A percentile compares a stretch with the other conserved stretches of the same genome.
phyloP scores from a whole-genome alignment of 2,797 vertebrate species.

The Nyctibius grandis region DNA sequence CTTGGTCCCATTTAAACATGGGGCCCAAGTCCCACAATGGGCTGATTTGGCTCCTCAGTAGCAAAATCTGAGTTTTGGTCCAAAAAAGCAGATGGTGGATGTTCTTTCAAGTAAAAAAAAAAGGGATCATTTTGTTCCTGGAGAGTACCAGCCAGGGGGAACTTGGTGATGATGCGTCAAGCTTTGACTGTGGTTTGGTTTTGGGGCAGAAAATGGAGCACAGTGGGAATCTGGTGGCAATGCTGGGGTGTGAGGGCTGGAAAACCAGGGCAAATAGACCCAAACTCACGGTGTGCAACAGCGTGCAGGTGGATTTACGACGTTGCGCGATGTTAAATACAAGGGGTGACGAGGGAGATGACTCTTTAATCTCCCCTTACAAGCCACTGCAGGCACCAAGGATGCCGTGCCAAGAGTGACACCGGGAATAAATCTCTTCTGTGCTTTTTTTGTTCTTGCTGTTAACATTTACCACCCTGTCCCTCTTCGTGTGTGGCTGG shows the following conservation, averaged over 20 bases:
- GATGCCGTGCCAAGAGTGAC: background rate
- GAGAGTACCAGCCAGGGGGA: background rate
- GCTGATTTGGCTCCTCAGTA: background rate
- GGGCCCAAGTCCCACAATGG: accelerated
- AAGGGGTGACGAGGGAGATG: background rate
- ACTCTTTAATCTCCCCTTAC: background rate
- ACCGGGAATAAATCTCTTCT: background rate
- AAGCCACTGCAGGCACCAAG: background rate
- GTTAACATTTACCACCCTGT: background rate
- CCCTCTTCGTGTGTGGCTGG: accelerated
- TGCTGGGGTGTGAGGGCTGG: background rate
- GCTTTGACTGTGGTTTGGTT: background rate
- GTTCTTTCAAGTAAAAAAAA: background rate
- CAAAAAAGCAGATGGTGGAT: accelerated
- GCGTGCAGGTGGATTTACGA: background rate
- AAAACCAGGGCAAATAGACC: background rate
- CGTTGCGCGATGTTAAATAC: accelerated
- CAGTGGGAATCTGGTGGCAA: accelerated
- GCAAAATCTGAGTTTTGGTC: background rate
- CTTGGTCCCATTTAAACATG: background rate
- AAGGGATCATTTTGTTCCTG: accelerated
- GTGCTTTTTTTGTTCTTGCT: background rate
- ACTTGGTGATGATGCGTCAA: accelerated
- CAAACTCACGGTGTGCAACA: accelerated
- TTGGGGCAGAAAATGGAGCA: background rate